Percentiles rank a stretch among this genome's conserved stretches.
Evolutionary conservation across 1,140 invertebrate genomes (phyloP).

Genomic region (Pogonomyrmex californicus): DNA sequence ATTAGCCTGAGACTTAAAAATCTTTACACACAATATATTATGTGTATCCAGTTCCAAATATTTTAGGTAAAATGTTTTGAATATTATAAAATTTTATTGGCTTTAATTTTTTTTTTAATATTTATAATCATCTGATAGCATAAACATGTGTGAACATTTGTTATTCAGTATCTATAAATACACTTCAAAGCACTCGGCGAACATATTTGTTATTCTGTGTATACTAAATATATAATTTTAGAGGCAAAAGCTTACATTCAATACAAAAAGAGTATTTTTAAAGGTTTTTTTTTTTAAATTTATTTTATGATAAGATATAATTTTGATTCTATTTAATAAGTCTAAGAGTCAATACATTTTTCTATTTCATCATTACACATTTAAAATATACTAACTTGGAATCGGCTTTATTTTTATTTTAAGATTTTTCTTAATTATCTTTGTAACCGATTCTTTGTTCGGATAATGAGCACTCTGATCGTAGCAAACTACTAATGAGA

Average conservation of each 20-base stretch:
- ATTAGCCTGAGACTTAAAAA: too few species aligned
- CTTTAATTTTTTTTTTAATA: too few species aligned
- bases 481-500: neutral
- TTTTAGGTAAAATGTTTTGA: too few species aligned
- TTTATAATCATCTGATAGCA: too few species aligned
- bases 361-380: neutral
- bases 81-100: too few species aligned
- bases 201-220: too few species aligned
- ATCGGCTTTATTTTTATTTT: neutral
- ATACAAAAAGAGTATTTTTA: neutral
- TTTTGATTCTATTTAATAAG: neutral
- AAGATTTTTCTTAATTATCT: slow-evolving; percentile 18
- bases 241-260: neutral
- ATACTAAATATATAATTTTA: too few species aligned
- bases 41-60: too few species aligned
- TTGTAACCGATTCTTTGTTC: slow-evolving; percentile 1
- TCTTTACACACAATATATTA: too few species aligned
- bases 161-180: too few species aligned
- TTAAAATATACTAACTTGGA: neutral
- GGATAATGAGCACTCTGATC: neutral
- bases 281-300: neutral
- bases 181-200: too few species aligned
- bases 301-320: neutral
- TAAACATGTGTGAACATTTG: too few species aligned
- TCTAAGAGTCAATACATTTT: neutral